These are phyloP conservation scores for Eupithecia subfuscata DNA, from an alignment of 2,888 invertebrate species.

Conservation along the genomic window DNA sequence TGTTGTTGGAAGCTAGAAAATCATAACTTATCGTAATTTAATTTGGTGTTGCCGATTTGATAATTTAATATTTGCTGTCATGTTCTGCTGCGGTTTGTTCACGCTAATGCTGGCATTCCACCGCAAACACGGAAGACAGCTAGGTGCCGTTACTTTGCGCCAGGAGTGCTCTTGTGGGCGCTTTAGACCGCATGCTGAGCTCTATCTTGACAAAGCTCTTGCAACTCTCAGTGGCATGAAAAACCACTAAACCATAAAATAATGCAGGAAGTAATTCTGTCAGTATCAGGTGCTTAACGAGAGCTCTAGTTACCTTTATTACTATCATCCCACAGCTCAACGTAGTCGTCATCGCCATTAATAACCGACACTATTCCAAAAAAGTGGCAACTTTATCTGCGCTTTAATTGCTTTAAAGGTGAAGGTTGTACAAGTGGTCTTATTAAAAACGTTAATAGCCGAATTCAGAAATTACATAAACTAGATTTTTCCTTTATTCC, in stretches of 20 bases:
- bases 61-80: constrained; percentile 29
- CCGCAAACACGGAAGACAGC: constrained; percentile 49
- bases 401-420: constrained; percentile 40
- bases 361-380: constrained; percentile 22
- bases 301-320: constrained; percentile 15
- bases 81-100: constrained; percentile 40
- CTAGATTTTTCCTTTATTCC: constrained; percentile 46
- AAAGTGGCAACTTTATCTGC: constrained; percentile 20
- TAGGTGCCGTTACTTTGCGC: constrained; percentile 48
- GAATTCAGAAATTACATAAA: constrained; percentile 38
- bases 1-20: constrained; percentile 9
- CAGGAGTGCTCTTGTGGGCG: constrained; percentile 43
- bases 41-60: constrained; percentile 38
- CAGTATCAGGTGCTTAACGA: constrained; percentile 11
- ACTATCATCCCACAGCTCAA: constrained; percentile 19
- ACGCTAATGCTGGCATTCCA: constrained; percentile 40
- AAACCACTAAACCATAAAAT: constrained; percentile 4
- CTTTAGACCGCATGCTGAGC: constrained; percentile 38
- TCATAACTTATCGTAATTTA: constrained; percentile 22
- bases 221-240: constrained; percentile 6
- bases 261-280: constrained; percentile 12
- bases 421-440: constrained; percentile 32
- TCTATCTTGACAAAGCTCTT: constrained; percentile 24
- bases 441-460: constrained; percentile 28
- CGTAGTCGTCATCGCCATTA: constrained; percentile 25